These are phyloP conservation scores for Aphaenogaster rudis DNA, from an alignment of 1,140 invertebrate genomes.

Conservation along the genomic window DNA sequence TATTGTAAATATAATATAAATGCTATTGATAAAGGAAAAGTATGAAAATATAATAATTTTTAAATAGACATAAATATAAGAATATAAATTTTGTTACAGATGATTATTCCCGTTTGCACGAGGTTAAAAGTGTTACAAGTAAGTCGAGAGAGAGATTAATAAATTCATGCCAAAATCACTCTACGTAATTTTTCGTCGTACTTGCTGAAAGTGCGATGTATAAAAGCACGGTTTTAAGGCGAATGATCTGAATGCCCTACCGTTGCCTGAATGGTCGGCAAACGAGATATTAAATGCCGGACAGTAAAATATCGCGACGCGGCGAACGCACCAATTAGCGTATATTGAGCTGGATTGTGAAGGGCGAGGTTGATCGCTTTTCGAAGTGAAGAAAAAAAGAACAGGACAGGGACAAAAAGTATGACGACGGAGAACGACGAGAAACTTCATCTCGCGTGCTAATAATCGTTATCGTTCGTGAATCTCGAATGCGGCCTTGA, in stretches of 20 bases:
- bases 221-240: constrained; percentile 4
- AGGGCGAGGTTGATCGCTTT: constrained; percentile 1
- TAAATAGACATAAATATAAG: background rate
- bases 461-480: constrained; percentile 42
- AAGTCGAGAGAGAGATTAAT: constrained; percentile 10
- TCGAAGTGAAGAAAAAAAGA: background rate
- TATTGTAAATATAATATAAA: too few species aligned
- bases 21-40: background rate
- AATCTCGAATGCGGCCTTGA: constrained; percentile 15
- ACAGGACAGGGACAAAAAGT: background rate
- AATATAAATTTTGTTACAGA: background rate
- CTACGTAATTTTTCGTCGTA: background rate
- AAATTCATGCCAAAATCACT: background rate
- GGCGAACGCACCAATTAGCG: constrained; percentile 67
- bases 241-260: background rate
- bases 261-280: constrained; percentile 51
- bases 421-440: constrained; percentile 4
- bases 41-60: background rate
- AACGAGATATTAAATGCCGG: constrained; percentile 74
- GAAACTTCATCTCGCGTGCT: constrained; percentile 45
- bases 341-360: constrained; percentile 38
- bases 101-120: background rate
- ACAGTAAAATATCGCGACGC: constrained; percentile 70
- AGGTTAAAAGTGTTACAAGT: background rate
- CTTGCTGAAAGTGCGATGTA: background rate